Conservation (phyloP, 1,140 invertebrate genomes). For the Atopsyche davidsoni region DNA sequence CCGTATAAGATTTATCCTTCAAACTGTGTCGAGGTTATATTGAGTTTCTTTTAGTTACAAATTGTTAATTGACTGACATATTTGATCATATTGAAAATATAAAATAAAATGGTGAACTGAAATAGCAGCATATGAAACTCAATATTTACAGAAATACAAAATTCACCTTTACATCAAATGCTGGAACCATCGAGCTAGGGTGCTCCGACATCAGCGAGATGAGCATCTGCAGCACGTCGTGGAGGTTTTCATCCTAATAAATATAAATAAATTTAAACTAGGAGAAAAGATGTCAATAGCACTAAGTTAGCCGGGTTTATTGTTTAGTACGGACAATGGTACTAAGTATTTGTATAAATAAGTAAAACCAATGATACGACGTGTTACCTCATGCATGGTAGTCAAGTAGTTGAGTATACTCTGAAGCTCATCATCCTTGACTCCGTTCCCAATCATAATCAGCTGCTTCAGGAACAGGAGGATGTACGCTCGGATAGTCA, state of each 20-base stretch:
- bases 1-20: no score
- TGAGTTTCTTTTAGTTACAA: no score
- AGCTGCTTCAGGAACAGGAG: conserved; percentile 93
- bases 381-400: conserved; percentile 85
- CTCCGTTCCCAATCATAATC: conserved; percentile 93
- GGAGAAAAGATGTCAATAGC: background rate
- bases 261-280: conserved; percentile 28
- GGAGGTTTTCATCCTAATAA: conserved; percentile 92
- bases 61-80: no score
- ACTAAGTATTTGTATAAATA: background rate
- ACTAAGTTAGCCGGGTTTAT: background rate
- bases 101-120: background rate
- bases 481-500: conserved; percentile 91
- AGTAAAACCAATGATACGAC: background rate
- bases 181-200: conserved; percentile 96
- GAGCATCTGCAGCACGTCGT: conserved; percentile 95
- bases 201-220: conserved; percentile 97
- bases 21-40: no score
- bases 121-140: background rate
- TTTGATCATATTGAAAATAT: no score
- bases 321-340: background rate
- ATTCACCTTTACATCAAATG: conserved; percentile 80
- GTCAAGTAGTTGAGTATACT: conserved; percentile 97
- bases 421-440: conserved; percentile 97
- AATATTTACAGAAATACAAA: conserved; percentile 6